These are phyloP conservation scores for Anthonomus grandis DNA, from an alignment of 1,140 invertebrate genomes.

Conservation along the genomic window DNA sequence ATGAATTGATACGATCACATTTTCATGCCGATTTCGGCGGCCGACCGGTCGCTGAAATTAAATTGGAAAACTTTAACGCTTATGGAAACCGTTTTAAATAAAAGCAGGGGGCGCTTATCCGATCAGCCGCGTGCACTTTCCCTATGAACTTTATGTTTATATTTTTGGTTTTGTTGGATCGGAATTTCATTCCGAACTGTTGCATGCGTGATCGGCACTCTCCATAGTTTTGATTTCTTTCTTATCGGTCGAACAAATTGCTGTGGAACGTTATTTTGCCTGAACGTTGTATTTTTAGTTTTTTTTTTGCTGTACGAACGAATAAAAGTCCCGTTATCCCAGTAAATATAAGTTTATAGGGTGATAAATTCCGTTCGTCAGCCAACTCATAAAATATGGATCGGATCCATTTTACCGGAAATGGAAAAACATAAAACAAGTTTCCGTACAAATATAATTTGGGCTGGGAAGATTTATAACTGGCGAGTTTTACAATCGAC, in stretches of 20 bases:
- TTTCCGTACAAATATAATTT: conserved; percentile 44
- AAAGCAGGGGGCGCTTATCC: conserved; percentile 20
- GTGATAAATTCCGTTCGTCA: conserved; percentile 35
- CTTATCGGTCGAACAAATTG: no score
- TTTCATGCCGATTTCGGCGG: conserved; percentile 25
- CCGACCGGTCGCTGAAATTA: no score
- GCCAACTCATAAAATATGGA: conserved; percentile 40
- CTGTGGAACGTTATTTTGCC: no score
- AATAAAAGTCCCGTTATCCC: conserved; percentile 13
- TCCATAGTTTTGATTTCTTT: no score
- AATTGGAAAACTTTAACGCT: conserved; percentile 35
- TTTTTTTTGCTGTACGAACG: no score
- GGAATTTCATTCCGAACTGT: no score
- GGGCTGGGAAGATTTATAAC: conserved; percentile 41
- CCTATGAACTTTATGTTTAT: conserved; percentile 21
- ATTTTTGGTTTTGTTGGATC: conserved; percentile 7
- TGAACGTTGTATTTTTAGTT: no score
- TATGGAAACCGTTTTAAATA: conserved; percentile 30
- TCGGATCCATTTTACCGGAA: conserved; percentile 35
- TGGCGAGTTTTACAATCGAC: conserved; percentile 42
- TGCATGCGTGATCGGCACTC: no score
- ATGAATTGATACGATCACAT: conserved; percentile 35
- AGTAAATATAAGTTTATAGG: conserved; percentile 32
- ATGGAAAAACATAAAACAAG: conserved; percentile 40
- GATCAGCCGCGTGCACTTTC: conserved; percentile 5